Evolutionary conservation across 2,113 vertebrate genomes (phyloP), one percentile per base, ranked within the genome.

Genomic region (Prionailurus bengalensis): DNA sequence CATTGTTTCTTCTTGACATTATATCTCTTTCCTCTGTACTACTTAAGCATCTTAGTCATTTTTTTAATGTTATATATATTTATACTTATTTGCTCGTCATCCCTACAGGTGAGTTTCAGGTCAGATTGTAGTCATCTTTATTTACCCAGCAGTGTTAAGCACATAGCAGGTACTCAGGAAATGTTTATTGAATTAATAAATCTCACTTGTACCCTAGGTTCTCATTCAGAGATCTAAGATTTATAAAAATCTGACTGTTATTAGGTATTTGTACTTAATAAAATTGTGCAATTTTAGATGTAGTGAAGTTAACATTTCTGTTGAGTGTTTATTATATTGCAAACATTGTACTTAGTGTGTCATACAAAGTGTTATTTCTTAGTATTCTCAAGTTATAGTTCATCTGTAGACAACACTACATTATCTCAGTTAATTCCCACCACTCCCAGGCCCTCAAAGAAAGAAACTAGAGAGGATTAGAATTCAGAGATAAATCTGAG

Each of bases 181-280:
- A 79, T 91, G 53, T 91, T 93, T 87, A 25, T 81, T 48, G n/a
- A 95, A 71, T 90, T 51, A 96, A 12, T 86, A 68, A 80, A 48
- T 83, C 21, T 94, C 78, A 74, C 14, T 94, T 95, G 33, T 73
- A 15, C 31, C 48, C 68, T 65, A 63, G 39, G n/a, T 70, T 76
- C 13, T 90, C 17, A 66, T n/a, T 15, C 16, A 91, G 8, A 91
- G 39, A 71, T 45, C 48, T 87, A 83, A 79, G 33, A 91, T 13
- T 85, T 95, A 58, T 0, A 48, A 76, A 94, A 83, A 55, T 84
- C 14, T 55, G 61, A 3, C 36, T 83, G 6, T 45, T 94, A 66
- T 23, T 97, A 97, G 80, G 39, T 91, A 42, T 45, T 78, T 88
- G 19, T 79, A 86, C 19, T 94, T 94, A 91, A 48, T 51, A 66